Conservation (phyloP, 2,888 invertebrate species). For the Drosophila ochracea region DNA sequence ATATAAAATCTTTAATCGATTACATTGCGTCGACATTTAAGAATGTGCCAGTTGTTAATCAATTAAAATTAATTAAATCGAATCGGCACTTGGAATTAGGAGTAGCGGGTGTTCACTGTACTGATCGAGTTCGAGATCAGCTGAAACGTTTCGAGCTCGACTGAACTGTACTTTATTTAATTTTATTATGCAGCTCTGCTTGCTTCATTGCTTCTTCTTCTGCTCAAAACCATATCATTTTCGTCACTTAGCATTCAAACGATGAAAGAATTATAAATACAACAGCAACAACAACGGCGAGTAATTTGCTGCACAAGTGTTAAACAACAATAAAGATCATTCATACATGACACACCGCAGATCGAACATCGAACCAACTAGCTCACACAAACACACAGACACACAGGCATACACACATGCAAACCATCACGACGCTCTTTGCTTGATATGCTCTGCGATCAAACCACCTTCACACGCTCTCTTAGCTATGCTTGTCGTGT, state of each 20-base stretch:
- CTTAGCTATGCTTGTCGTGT: constrained; percentile 14
- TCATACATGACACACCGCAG: constrained; percentile 17
- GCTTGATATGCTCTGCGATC: constrained; percentile 8
- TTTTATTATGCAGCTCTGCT: background rate
- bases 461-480: constrained; percentile 4
- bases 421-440: background rate
- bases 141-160: background rate
- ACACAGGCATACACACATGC: background rate
- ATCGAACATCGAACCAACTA: constrained; percentile 20
- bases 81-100: background rate
- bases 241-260: constrained; percentile 17
- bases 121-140: background rate
- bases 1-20: background rate
- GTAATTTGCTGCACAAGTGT: constrained; percentile 32
- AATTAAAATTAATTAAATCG: background rate
- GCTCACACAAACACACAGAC: background rate
- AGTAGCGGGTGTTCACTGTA: background rate
- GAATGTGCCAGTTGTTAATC: background rate
- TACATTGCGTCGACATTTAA: background rate
- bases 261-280: constrained; percentile 31
- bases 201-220: background rate
- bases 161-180: background rate
- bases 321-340: constrained; percentile 14
- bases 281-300: constrained; percentile 18
- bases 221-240: constrained; percentile 14